Conservation (phyloP, 2,113 vertebrate species). For the Leptosomus discolor region DNA sequence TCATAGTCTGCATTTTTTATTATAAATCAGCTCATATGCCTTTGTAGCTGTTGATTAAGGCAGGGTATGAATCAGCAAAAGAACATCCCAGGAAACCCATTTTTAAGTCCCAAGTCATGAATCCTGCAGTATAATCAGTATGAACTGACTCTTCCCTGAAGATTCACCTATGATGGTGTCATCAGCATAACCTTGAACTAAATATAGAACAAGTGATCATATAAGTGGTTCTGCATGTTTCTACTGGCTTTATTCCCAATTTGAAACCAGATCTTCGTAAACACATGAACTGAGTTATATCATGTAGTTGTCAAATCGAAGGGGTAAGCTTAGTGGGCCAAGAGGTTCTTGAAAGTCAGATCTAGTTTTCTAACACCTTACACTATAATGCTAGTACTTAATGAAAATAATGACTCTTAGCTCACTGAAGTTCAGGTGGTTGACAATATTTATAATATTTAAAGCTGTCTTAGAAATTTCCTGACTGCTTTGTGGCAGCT, state of each 20-base stretch:
- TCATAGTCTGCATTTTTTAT: accelerated
- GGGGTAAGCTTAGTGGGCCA: background rate
- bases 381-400: background rate
- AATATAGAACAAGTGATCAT: background rate
- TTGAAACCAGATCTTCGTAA: background rate
- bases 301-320: background rate
- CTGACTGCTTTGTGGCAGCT: background rate
- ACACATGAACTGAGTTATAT: background rate
- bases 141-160: background rate
- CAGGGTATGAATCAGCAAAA: background rate
- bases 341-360: background rate
- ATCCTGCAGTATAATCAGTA: too few species aligned
- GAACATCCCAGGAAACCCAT: background rate
- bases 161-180: accelerated
- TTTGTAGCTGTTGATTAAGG: background rate
- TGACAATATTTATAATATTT: background rate
- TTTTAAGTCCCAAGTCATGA: background rate
- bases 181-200: background rate
- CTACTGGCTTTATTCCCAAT: background rate
- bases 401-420: background rate
- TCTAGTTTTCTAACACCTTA: background rate
- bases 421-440: background rate
- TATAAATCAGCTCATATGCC: background rate
- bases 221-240: background rate
- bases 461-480: background rate